Evolutionary conservation across 2,113 vertebrate species (phyloP).

Genomic region (Grus americana): DNA sequence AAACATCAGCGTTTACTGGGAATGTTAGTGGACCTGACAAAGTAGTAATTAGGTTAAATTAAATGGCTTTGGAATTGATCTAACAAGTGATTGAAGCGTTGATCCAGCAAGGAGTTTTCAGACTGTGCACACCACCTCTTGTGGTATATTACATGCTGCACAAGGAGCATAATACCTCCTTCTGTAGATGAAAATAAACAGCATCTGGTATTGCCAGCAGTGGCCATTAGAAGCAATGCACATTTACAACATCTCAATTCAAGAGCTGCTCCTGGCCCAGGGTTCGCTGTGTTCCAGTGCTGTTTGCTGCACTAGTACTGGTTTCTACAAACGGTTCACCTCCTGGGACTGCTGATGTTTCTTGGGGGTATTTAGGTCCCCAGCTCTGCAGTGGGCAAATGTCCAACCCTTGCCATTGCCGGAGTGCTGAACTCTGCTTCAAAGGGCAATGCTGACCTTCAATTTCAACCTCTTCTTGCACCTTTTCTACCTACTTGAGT

Average conservation of each 20-base stretch:
- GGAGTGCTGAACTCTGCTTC: neutral
- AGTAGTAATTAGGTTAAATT: neutral
- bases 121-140: neutral
- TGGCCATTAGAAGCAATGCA: neutral
- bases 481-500: neutral
- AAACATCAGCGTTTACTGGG: neutral
- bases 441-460: neutral
- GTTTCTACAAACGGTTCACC: neutral
- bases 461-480: neutral
- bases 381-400: neutral
- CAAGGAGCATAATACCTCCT: neutral
- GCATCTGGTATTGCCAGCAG: neutral
- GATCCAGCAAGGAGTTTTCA: neutral
- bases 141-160: neutral
- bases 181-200: neutral
- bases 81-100: neutral
- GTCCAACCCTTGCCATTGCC: neutral
- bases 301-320: neutral
- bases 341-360: neutral
- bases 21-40: neutral
- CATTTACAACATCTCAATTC: fast-evolving
- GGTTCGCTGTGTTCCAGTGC: neutral
- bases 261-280: neutral
- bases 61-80: neutral
- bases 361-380: neutral